A percentile compares a stretch with the other conserved stretches of the same genome.
These are phyloP conservation scores for Platygyra sinensis DNA, from an alignment of 64 coral and sea anemone species.

Conservation along the genomic window DNA sequence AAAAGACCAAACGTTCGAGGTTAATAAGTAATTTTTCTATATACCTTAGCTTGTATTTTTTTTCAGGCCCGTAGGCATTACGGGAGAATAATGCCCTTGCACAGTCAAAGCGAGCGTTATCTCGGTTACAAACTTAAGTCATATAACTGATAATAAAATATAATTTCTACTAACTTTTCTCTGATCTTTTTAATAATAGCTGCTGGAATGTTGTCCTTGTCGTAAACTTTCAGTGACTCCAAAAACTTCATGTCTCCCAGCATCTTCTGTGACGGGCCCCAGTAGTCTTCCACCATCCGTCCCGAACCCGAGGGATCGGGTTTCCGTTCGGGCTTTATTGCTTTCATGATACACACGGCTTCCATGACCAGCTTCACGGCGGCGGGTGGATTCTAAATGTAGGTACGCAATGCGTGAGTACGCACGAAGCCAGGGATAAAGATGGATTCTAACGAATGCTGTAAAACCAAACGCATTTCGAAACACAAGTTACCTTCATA, in stretches of 20 bases:
- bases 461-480: too few relatives aligned
- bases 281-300: conserved; percentile 99
- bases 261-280: conserved; percentile 98
- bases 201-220: conserved; percentile 91
- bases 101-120: too few relatives aligned
- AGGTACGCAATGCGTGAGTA: neutral
- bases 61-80: too few relatives aligned
- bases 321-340: conserved; percentile 90
- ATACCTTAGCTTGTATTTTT: too few relatives aligned
- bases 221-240: conserved; percentile 93
- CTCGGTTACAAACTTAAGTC: too few relatives aligned
- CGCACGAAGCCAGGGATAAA: too few relatives aligned
- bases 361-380: conserved; percentile 98
- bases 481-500: conserved; percentile 81
- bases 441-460: too few relatives aligned
- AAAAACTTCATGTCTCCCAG: conserved; percentile 94
- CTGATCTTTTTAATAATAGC: conserved; percentile 97
- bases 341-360: conserved; percentile 98
- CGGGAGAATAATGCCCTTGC: too few relatives aligned
- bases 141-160: too few relatives aligned
- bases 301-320: conserved; percentile 98
- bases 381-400: conserved; percentile 83
- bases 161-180: conserved; percentile 82
- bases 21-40: too few relatives aligned
- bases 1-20: too few relatives aligned